Base-by-base conservation (phyloP, 2,888 invertebrate species). In the Atrina japonica region DNA sequence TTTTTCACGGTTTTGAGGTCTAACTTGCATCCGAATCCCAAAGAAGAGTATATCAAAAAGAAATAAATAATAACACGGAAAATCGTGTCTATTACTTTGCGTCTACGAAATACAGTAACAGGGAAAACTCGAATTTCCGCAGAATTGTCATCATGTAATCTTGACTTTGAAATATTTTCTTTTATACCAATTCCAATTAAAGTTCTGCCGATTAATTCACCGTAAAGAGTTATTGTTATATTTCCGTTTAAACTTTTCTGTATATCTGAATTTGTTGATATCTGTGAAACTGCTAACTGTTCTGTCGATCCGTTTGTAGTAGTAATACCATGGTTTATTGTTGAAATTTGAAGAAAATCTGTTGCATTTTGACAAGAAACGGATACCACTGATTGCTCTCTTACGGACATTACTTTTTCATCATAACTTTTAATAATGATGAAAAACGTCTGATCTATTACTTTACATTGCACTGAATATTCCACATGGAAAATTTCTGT, bases 1-100 rank as follows among this genome's bases (percentile, higher is more conserved):
- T 87, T 81, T 70, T 86, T 87, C 30, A 92, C 89, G 14, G 88
- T 75, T 0, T 77, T 50, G 21, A 91, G 61, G 65, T 92, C 90
- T 35, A 92, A 80, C 72, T 91, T 91, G 35, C 89, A 88, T 1
- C 92, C 92, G 89, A 92, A 91, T 43, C 90, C 89, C 45, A 91
- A 82, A 35, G 90, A 90, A 55, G 88, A 75, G 49, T 90, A 70
- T 14, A 88, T 76, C 9, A 91, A 85, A 30, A 91, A 81, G 11
- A 84, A 53, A 41, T 85, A 86, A 14, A 91, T 83, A 0, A 88
- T 70, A 3, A 80, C 75, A 11, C 88, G 84, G 73, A 92, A 91
- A 3, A 88, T 68, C 5, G 27, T 73, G 61, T 86, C 85, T 9
- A 87, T 50, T 1, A 73, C 61, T 2, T 83, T 66, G 9, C 80